Evolutionary conservation across 23 tunicate genomes (phyloP).

Genomic region (Trididemnum miniatum): DNA sequence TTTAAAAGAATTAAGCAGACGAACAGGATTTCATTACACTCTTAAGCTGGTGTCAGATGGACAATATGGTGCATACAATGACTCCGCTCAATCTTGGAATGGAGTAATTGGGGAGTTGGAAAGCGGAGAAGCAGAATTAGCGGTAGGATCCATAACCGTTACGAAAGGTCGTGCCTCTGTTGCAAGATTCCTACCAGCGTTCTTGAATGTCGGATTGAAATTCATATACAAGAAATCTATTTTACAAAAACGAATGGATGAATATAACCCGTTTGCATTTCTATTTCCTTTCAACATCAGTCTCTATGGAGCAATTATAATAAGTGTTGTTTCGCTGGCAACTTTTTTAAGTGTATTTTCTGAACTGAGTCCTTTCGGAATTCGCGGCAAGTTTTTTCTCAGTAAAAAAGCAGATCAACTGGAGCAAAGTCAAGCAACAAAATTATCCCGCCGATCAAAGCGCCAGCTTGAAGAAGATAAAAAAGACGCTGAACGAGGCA

Average conservation of each 20-base stretch:
- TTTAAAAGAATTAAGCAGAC: slow-evolving; percentile 48
- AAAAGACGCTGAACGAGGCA: slow-evolving; percentile 71
- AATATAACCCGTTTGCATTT: slow-evolving; percentile 75
- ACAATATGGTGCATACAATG: slow-evolving; percentile 55
- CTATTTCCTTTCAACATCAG: slow-evolving; percentile 55
- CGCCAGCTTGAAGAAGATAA: slow-evolving; percentile 46
- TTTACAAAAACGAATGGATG: background rate
- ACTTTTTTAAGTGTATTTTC: slow-evolving; percentile 60
- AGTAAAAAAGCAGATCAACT: slow-evolving; percentile 43
- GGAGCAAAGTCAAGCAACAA: background rate
- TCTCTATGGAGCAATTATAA: slow-evolving; percentile 49
- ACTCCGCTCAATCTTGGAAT: slow-evolving; percentile 48
- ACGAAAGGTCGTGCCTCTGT: slow-evolving; percentile 51
- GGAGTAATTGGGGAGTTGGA: slow-evolving; percentile 79
- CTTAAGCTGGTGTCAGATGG: slow-evolving; percentile 73
- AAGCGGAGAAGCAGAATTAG: slow-evolving; percentile 53
- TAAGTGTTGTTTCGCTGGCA: slow-evolving; percentile 59
- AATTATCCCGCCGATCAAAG: background rate
- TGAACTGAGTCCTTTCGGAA: slow-evolving; percentile 80
- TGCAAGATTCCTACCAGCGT: slow-evolving; percentile 61
- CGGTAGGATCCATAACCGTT: slow-evolving; percentile 71
- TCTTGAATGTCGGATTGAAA: slow-evolving; percentile 64
- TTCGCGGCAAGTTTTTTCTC: slow-evolving; percentile 75
- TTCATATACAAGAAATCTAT: slow-evolving; percentile 38
- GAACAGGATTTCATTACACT: slow-evolving; percentile 52